Evolutionary conservation across 2,113 vertebrate genomes (phyloP).

Genomic region (Forbesichthys agassizii): DNA sequence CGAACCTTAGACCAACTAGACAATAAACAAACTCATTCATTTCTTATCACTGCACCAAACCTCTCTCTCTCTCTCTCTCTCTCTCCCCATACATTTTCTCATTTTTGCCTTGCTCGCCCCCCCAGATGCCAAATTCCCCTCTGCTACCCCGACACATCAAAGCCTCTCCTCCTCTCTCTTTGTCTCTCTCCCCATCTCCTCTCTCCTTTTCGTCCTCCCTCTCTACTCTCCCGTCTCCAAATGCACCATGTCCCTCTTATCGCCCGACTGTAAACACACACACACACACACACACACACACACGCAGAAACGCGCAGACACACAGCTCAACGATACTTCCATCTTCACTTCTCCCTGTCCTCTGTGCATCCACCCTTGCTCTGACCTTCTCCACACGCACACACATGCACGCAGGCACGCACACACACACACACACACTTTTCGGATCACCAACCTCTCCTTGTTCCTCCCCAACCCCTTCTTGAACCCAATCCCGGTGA

Average conservation of each 20-base stretch:
- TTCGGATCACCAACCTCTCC: slow-evolving; percentile 39
- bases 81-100: slow-evolving; percentile 33
- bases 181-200: background rate
- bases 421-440: slow-evolving; percentile 24
- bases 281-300: background rate
- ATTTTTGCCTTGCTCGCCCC: slow-evolving; percentile 32
- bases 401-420: slow-evolving; percentile 42
- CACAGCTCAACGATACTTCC: no score
- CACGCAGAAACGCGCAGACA: no score
- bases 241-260: background rate
- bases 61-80: slow-evolving; percentile 20
- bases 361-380: slow-evolving; percentile 8
- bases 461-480: slow-evolving; percentile 47
- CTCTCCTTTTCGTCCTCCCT: background rate
- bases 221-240: background rate
- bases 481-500: slow-evolving; percentile 59
- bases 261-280: background rate
- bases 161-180: slow-evolving; percentile 50
- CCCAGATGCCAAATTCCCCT: background rate
- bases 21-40: slow-evolving; percentile 54
- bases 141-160: background rate
- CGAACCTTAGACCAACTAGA: slow-evolving; percentile 39
- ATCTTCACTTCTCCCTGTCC: background rate
- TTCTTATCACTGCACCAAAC: slow-evolving; percentile 30
- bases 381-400: slow-evolving; percentile 27